Base-by-base conservation (phyloP, 2,888 invertebrate species). In the Lysandra coridon region DNA sequence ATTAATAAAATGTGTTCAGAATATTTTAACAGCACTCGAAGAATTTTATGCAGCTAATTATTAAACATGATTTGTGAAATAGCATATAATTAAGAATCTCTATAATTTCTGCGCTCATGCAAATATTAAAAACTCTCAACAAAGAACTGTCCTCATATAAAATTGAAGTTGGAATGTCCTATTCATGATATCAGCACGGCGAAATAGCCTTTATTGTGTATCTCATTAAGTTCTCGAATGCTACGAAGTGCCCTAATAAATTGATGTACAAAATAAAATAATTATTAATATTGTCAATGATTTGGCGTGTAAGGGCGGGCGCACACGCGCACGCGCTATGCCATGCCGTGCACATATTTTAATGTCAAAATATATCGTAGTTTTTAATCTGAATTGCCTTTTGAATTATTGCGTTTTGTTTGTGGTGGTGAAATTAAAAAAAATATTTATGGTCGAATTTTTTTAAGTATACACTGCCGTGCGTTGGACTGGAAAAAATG, bases 311-410 rank as follows among this genome's bases (percentile, higher is more conserved):
- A 76, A 76, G 33, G 76, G 76, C 57, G 76, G 17, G 76, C 12
- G 33, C 53, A 76, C 53, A 76, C 74, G 40, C 4, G 57, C 76
- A 57, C 44, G 33, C 53, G 76, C 5, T 53, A 76, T 76, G 76
- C 53, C 76, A 76, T 76, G 76, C 53, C 76, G 76, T 76, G 76
- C 53, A 33, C 53, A 76, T 76, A 76, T 76, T 76, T 75, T 76
- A 30, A 76, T 76, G 76, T 49, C 57, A 76, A 76, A 76, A 76
- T 76, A 75, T 75, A 30, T 49, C 75, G 53, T 57, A 33, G 57
- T 75, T 75, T 75, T 75, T 75, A 75, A 75, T 75, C 75, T 75
- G 75, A 75, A 75, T 75, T 49, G 30, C 75, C 10, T 75, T 75
- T 75, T 75, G 75, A 75, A 23, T 75, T 75, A 75, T 75, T 75